These are phyloP conservation scores for Chloroclysta siterata DNA, from an alignment of 2,888 invertebrate species.

Conservation along the genomic window DNA sequence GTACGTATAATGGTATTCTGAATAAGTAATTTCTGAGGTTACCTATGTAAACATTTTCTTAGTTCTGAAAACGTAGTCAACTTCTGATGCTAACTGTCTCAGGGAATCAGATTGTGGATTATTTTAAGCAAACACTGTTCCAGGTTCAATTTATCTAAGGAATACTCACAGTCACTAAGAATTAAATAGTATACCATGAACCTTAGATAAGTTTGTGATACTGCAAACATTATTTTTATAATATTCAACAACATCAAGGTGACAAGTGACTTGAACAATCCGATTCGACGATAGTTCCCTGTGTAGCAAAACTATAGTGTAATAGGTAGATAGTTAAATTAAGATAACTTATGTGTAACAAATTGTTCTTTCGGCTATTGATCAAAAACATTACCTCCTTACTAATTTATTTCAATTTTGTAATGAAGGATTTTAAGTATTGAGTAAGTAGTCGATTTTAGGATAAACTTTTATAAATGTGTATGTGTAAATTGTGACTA, in stretches of 20 bases:
- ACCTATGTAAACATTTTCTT: background rate
- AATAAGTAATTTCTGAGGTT: background rate
- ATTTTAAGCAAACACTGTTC: background rate
- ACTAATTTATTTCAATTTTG: constrained; percentile 7
- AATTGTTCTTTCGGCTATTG: constrained; percentile 26
- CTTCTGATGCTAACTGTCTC: background rate
- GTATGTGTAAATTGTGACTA: background rate
- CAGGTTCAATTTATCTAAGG: no score
- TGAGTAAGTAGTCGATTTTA: constrained; percentile 17
- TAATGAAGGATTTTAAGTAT: constrained; percentile 7
- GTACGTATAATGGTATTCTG: no score
- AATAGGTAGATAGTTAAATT: constrained; percentile 24
- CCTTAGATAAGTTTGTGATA: no score
- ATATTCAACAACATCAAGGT: background rate
- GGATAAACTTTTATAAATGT: constrained; percentile 12
- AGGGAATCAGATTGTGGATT: background rate
- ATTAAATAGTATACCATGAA: no score
- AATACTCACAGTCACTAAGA: no score
- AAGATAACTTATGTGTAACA: constrained; percentile 18
- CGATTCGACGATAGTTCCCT: background rate
- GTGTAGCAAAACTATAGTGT: constrained; percentile 5
- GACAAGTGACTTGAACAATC: background rate
- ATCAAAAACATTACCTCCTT: constrained; percentile 32
- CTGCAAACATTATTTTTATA: background rate
- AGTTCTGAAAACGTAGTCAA: background rate